Evolutionary conservation across 2,888 invertebrate genomes (phyloP).

Genomic region (Pachydiplax longipennis): DNA sequence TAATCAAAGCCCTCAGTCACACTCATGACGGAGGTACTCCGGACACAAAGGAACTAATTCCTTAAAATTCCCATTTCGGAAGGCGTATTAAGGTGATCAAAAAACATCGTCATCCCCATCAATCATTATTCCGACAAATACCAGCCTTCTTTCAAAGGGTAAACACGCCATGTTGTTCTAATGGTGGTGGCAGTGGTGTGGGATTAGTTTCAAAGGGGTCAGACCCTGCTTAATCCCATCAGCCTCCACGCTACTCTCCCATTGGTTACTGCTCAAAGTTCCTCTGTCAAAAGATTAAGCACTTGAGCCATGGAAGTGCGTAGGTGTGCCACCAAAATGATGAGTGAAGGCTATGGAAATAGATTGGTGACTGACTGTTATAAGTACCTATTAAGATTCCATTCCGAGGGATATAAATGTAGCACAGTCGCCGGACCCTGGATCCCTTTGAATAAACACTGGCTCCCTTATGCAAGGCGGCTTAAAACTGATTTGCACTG

Average conservation of each 20-base stretch:
- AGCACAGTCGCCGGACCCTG: not conserved
- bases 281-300: slow-evolving; percentile 27
- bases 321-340: not conserved
- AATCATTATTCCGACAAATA: slow-evolving; percentile 18
- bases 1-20: no score
- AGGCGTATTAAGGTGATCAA: not conserved
- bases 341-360: not conserved
- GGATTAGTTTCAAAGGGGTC: slow-evolving; percentile 39
- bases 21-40: no score
- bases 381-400: slow-evolving; percentile 6
- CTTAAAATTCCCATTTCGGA: not conserved
- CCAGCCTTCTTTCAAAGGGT: slow-evolving; percentile 10
- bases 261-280: slow-evolving; percentile 30
- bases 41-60: no score
- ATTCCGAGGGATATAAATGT: not conserved
- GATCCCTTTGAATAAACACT: not conserved
- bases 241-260: not conserved
- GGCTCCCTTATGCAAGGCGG: not conserved
- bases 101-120: not conserved
- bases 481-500: not conserved
- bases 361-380: not conserved
- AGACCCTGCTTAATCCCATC: slow-evolving; percentile 30
- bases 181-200: not conserved
- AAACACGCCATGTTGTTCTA: slow-evolving; percentile 21
- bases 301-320: not conserved